Evolutionary conservation across 2,797 vertebrate species (phyloP).

Genomic region (Propithecus perrieri): DNA sequence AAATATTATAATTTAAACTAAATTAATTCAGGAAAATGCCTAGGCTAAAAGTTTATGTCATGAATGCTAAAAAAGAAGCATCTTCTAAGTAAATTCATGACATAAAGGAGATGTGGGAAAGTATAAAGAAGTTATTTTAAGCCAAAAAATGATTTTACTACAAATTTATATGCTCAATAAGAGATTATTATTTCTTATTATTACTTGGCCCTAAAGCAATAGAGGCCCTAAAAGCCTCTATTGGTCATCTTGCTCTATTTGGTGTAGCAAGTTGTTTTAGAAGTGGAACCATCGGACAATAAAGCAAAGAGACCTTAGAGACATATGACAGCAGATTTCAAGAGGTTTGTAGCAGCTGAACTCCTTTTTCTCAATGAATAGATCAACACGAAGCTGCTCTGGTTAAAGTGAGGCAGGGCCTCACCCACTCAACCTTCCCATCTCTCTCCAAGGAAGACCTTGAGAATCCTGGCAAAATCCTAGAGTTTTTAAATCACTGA

Average conservation of each 20-base stretch:
- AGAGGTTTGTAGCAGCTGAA: background rate
- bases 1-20: background rate
- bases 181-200: background rate
- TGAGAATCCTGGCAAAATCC: background rate
- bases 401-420: background rate
- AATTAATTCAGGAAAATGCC: background rate
- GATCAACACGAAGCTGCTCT: background rate
- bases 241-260: background rate
- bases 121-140: background rate
- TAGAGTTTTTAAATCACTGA: background rate
- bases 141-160: background rate
- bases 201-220: background rate
- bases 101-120: background rate
- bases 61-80: background rate
- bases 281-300: background rate
- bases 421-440: background rate
- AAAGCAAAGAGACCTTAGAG: background rate
- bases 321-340: background rate
- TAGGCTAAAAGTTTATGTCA: background rate
- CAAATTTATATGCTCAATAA: background rate
- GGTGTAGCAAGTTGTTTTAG: background rate
- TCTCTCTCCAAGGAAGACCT: background rate
- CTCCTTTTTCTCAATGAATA: background rate
- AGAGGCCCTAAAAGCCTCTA: background rate
- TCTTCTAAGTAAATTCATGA: background rate